These are phyloP conservation scores for Amaurobius ferox DNA, from an alignment of 2,888 invertebrate species.

Conservation along the genomic window DNA sequence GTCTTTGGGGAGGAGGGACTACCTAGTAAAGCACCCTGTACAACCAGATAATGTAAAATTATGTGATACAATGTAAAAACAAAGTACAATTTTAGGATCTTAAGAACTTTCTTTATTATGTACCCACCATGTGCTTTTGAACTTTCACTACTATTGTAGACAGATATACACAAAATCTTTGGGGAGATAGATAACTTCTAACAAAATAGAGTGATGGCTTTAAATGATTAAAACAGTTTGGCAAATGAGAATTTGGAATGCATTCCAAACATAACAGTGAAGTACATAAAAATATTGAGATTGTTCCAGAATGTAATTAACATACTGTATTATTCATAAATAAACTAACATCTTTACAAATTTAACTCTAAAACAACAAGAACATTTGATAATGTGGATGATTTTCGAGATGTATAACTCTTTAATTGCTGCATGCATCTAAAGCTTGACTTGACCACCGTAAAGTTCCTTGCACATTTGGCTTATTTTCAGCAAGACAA, in stretches of 20 bases:
- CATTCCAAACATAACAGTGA: constrained; percentile 28
- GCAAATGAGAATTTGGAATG: constrained; percentile 61
- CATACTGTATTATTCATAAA: constrained; percentile 19
- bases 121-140: constrained; percentile 66
- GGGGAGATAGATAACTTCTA: constrained; percentile 42
- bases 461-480: constrained; percentile 11
- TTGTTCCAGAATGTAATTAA: constrained; percentile 1
- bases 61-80: no score
- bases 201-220: constrained; percentile 40
- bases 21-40: no score
- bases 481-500: neutral
- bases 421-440: neutral
- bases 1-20: no score
- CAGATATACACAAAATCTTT: constrained; percentile 62
- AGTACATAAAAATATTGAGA: constrained; percentile 17
- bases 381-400: neutral
- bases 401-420: neutral
- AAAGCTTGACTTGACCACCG: neutral
- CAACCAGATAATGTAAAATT: no score
- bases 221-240: constrained; percentile 33
- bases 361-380: constrained; percentile 6
- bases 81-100: neutral
- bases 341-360: constrained; percentile 1
- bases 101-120: constrained; percentile 45
- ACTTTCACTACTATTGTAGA: constrained; percentile 57